Evolutionary conservation across 2,888 invertebrate genomes (phyloP), one percentile per base, ranked within the genome.

Genomic region (Osedax fenrisi): DNA sequence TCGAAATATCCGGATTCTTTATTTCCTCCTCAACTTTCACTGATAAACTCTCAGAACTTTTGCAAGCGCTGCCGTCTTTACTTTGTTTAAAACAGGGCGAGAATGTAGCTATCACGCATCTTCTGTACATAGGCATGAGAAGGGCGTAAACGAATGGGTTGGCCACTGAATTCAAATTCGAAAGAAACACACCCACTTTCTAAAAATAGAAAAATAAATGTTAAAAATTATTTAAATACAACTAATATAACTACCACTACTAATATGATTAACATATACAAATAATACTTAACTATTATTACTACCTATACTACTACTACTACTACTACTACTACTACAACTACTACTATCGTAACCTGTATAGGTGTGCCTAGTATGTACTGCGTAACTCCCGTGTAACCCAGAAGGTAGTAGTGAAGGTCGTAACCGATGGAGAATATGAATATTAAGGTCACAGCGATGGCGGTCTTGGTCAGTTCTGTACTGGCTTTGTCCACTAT

Each of bases 321-420:
- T n/a, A n/a, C n/a, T n/a, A n/a, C n/a, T n/a, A n/a, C n/a, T n/a
- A n/a, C n/a, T n/a, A n/a, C n/a, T n/a, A n/a, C n/a, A n/a, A n/a
- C n/a, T n/a, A n/a, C n/a, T n/a, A n/a, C n/a, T n/a, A n/a, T n/a
- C n/a, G 10, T 59, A 67, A 72, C 72, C 73, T 77, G 77, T 2
- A 75, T 72, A 2, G 76, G 76, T 1, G 77, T 67, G 61, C 73
- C 73, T 21, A 77, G 72, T 5, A 41, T 27, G 67, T 77, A 77
- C 10, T 27, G 73, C 2, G 62, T 56, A 22, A 75, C 77, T 13
- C 77, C 77, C 3, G 73, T 76, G 64, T 77, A 62, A 25, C 77
- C 77, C 10, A 77, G 72, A 13, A 77, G 71, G 73, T 77, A 77
- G 69, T 77, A 77, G 68, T 76, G 75, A 3, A 77, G 77, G 61